Evolutionary conservation across 2,797 vertebrate genomes (phyloP), one percentile per base, ranked within the genome.

Genomic region (Numenius phaeopus): DNA sequence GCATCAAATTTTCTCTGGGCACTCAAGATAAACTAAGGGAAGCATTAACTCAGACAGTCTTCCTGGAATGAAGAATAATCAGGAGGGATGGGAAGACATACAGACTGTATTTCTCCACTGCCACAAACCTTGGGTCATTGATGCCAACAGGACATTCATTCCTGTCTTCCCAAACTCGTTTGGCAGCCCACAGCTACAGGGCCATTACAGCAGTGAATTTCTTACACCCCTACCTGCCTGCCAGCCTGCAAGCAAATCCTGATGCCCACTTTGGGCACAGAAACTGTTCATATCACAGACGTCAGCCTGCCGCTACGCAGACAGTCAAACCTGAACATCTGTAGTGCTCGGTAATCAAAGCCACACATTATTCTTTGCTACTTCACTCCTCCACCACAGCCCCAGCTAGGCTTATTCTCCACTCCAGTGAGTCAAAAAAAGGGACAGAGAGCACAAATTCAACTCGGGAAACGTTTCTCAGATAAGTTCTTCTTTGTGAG

Each of bases 391-490:
- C 76, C 65, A 95, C 78, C 90, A 75, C 76, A 90, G 69, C 72
- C 58, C 52, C 57, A 78, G 69, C 30, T 29, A 77, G 80, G 90
- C 65, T 96, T 91, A 62, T 90, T 94, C 93, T 86, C 54, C 49
- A 46, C 76, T 90, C 83, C 76, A 75, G 57, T 34, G 82, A 91
- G 85, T 89, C 52, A 85, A 83, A 91, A 87, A 91, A 95, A 89
- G 88, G 83, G 93, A 93, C 76, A 95, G 52, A 91, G 93, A 93
- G 82, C 83, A 86, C 64, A 73, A 93, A 96, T 93, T 91, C 86
- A 94, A 0, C 70, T 57, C 5, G 1, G 65, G 80, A 47, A 95
- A 96, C 26, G 29, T 77, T 95, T 90, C 89, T 64, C 73, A 76
- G 73, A 13, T 66, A 76, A 89, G 83, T 94, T 93, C 86, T 92